Conservation (phyloP, 2,797 vertebrate species). For the Rhynchonycteris naso region DNA sequence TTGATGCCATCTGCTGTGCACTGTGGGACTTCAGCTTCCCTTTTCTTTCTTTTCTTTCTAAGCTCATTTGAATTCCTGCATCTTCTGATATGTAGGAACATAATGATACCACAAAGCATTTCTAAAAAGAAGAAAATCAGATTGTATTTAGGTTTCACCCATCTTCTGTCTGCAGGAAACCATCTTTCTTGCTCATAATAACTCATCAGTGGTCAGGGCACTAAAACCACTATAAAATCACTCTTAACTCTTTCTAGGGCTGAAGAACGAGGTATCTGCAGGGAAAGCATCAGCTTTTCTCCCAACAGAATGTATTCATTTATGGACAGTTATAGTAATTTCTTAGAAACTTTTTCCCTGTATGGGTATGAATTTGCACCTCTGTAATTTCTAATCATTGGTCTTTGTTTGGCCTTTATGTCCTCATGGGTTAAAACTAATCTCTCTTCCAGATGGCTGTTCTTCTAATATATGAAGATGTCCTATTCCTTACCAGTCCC, state of each 20-base stretch:
- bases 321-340: background rate
- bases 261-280: background rate
- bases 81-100: constrained; percentile 62
- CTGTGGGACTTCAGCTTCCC: constrained; percentile 72
- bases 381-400: background rate
- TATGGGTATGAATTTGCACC: background rate
- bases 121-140: constrained; percentile 59
- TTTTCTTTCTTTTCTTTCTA: background rate
- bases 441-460: background rate
- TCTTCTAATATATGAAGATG: background rate
- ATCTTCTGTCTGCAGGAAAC: background rate
- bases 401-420: background rate
- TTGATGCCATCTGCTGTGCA: constrained; percentile 83
- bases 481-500: no score
- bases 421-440: background rate
- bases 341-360: background rate
- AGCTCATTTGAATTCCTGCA: constrained; percentile 78
- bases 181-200: background rate
- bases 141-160: background rate
- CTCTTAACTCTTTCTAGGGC: background rate
- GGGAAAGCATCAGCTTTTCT: background rate
- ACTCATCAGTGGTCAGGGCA: background rate
- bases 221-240: background rate
- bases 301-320: background rate
- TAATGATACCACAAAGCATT: constrained; percentile 43